These are phyloP conservation scores for Oedothorax gibbosus DNA, from an alignment of 1,140 invertebrate species.

Conservation along the genomic window DNA sequence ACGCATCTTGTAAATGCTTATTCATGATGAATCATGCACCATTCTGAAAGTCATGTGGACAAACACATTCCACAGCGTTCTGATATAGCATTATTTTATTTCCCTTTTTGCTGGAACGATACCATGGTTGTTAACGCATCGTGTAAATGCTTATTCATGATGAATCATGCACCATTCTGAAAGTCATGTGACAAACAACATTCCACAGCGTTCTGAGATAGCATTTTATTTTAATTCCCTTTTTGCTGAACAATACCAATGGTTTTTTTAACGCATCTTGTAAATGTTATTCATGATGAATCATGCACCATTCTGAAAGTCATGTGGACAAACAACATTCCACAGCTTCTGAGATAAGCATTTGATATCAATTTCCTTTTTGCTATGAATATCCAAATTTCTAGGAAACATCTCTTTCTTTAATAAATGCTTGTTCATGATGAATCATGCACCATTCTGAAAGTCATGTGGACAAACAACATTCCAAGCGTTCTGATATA, in stretches of 20 bases:
- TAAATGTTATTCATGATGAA: not conserved
- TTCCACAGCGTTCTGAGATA: not conserved
- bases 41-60: not conserved
- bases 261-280: no score
- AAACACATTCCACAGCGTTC: not conserved
- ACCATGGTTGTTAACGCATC: no score
- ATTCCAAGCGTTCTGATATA: no score
- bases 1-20: not conserved
- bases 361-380: not conserved
- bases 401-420: no score
- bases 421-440: no score
- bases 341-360: not conserved
- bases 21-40: conserved; percentile 4
- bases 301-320: not conserved
- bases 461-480: no score
- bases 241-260: not conserved
- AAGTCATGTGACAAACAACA: not conserved
- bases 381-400: no score
- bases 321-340: not conserved
- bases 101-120: not conserved
- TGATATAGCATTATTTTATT: not conserved
- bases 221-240: not conserved
- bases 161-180: not conserved
- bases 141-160: not conserved
- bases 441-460: no score